phyloP scores from a whole-genome alignment of 2,113 vertebrate species.

The Lontra canadensis region DNA sequence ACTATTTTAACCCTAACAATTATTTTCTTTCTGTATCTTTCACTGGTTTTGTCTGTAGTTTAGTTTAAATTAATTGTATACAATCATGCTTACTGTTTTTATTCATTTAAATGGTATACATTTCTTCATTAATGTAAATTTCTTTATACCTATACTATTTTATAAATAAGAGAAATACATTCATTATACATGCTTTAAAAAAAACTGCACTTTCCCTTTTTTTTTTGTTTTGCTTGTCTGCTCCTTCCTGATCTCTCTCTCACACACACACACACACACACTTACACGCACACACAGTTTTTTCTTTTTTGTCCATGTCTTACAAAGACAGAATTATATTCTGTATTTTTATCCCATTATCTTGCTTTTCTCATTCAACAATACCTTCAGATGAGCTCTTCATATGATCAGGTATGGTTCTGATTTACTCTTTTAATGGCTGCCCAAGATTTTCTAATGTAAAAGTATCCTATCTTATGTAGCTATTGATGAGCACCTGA shows the following conservation, averaged over 20 bases:
- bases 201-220: neutral
- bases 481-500: neutral
- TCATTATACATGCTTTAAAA: neutral
- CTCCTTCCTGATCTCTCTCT: neutral
- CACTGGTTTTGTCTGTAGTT: neutral
- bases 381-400: neutral
- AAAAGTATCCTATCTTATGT: neutral
- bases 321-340: neutral
- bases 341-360: neutral
- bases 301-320: neutral
- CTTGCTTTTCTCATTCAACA: neutral
- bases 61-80: conserved; percentile 15
- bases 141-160: neutral
- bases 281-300: neutral
- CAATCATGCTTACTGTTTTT: neutral
- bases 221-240: neutral
- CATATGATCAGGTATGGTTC: neutral
- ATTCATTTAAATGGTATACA: neutral
- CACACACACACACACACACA: neutral
- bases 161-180: neutral
- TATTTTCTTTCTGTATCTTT: neutral
- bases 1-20: neutral
- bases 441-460: neutral
- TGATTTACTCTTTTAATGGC: neutral
- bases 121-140: neutral